Evolutionary conservation across 2,113 vertebrate species (phyloP).

Genomic region (Octodon degus): DNA sequence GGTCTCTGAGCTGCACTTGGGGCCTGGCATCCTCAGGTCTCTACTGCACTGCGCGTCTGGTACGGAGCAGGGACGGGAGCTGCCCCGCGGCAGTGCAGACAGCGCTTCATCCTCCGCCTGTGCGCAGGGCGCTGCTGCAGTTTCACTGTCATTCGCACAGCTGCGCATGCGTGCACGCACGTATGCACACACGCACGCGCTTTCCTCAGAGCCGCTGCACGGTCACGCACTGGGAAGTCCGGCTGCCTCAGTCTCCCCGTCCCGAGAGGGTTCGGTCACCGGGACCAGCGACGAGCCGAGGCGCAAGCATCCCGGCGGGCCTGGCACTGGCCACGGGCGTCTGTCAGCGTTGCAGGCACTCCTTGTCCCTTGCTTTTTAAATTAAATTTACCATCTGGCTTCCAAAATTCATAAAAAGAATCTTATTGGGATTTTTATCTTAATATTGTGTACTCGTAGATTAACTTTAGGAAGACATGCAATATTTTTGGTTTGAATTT

Average conservation of each 20-base stretch:
- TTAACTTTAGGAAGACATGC: neutral
- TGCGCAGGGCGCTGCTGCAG: fast-evolving
- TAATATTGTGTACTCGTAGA: neutral
- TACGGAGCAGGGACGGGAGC: fast-evolving
- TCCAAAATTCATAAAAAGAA: neutral
- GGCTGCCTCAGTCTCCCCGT: too few species aligned
- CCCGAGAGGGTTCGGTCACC: fast-evolving
- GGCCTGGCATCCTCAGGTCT: too few species aligned
- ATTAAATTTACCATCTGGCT: neutral
- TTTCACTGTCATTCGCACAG: neutral
- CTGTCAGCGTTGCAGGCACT: fast-evolving
- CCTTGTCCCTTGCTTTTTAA: neutral
- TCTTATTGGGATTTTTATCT: neutral
- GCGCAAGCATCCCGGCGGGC: fast-evolving
- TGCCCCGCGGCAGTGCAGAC: fast-evolving
- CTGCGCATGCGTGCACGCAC: fast-evolving
- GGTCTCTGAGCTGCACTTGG: neutral
- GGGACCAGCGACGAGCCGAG: fast-evolving
- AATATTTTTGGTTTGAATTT: neutral
- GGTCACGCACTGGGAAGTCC: fast-evolving
- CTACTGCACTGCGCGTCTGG: neutral
- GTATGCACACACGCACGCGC: neutral
- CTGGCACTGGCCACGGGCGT: neutral
- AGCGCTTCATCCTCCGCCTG: fast-evolving
- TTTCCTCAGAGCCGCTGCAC: neutral